Conservation (phyloP, 2,888 invertebrate genomes). For the Brachyptera putata region DNA sequence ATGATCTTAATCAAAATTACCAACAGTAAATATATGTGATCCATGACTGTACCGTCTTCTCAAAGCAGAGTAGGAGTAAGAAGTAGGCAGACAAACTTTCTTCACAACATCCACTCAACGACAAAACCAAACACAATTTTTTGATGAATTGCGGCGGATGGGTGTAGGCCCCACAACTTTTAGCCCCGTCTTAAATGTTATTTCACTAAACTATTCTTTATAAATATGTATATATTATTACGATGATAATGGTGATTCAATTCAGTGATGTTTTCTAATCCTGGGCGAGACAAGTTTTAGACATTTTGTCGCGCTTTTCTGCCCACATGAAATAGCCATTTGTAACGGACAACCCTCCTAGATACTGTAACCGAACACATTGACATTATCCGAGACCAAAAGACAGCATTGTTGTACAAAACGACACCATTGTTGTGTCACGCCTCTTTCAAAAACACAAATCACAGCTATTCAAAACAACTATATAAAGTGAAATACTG, state of each 20-base stretch:
- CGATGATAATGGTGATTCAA: constrained; percentile 12
- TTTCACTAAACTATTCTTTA: not conserved
- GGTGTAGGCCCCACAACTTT: constrained; percentile 11
- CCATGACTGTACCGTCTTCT: no score
- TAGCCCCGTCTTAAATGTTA: constrained; percentile 2
- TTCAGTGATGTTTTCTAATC: constrained; percentile 1
- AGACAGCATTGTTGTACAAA: not conserved
- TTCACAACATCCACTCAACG: no score
- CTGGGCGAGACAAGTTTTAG: constrained; percentile 4
- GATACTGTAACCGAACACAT: not conserved
- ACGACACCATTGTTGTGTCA: constrained; percentile 2
- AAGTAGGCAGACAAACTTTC: no score
- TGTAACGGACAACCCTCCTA: constrained; percentile 3
- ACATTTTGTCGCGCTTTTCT: not conserved
- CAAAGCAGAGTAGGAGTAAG: no score
- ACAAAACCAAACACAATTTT: no score
- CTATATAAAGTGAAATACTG: not conserved
- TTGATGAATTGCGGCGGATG: constrained; percentile 8
- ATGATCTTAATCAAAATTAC: no score
- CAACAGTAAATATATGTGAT: no score
- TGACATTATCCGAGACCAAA: no score
- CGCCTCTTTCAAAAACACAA: not conserved
- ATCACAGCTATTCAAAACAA: not conserved
- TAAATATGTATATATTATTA: constrained; percentile 15
- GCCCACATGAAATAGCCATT: constrained; percentile 1